Percentiles rank a stretch among this genome's conserved stretches.
Conservation (phyloP, 1,140 invertebrate species). For the Himalopsyche phryganea region DNA sequence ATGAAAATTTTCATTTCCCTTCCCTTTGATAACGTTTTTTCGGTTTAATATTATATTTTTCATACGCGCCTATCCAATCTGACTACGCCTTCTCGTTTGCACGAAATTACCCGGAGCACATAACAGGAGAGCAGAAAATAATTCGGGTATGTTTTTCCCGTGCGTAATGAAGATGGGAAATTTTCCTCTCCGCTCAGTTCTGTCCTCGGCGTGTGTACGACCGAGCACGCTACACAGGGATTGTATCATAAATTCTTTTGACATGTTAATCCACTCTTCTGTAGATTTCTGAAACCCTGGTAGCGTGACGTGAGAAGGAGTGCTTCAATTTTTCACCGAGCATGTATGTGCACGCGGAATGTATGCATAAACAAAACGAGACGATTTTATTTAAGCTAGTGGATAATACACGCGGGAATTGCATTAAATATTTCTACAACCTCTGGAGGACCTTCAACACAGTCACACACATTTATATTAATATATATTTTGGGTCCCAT, state of each 20-base stretch:
- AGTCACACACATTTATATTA: too few species aligned
- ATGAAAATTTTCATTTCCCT: too few species aligned
- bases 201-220: too few species aligned
- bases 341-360: neutral
- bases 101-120: conserved; percentile 6
- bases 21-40: too few species aligned
- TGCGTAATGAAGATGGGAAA: conserved; percentile 12
- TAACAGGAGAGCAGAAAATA: conserved; percentile 9
- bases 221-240: conserved; percentile 6
- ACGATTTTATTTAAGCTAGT: neutral
- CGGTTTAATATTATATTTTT: too few species aligned
- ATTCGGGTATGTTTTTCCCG: conserved; percentile 7
- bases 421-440: too few species aligned
- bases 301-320: conserved; percentile 1
- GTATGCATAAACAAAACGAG: neutral
- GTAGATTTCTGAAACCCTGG: neutral
- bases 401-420: too few species aligned
- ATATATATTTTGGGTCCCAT: too few species aligned
- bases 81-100: conserved; percentile 2
- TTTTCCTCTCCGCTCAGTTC: conserved; percentile 8
- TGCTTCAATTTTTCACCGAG: neutral
- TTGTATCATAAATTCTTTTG: conserved; percentile 33
- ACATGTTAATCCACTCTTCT: conserved; percentile 29
- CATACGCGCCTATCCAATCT: too few species aligned
- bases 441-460: too few species aligned